These are phyloP conservation scores for Riparia riparia DNA, from an alignment of 2,113 vertebrate species.

Conservation along the genomic window DNA sequence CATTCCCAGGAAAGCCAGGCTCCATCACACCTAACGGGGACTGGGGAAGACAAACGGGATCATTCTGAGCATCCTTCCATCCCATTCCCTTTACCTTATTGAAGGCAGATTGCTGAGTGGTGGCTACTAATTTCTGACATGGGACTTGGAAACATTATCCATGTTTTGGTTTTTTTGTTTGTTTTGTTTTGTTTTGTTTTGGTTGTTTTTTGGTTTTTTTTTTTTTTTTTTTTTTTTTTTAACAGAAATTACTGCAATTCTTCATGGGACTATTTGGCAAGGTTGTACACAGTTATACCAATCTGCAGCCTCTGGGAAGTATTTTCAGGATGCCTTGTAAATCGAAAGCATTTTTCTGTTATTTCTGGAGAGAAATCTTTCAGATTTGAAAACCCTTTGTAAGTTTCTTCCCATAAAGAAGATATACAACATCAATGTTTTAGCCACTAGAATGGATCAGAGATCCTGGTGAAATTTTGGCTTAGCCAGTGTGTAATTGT, in stretches of 20 bases:
- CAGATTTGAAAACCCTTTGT: background rate
- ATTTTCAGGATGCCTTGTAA: background rate
- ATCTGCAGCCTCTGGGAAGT: background rate
- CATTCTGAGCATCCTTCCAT: background rate
- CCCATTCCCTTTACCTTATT: background rate
- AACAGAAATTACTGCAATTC: background rate
- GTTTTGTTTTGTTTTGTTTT: too few species aligned
- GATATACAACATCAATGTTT: background rate
- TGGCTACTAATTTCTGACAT: background rate
- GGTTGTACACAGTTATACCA: background rate
- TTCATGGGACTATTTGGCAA: background rate
- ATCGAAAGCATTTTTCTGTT: background rate
- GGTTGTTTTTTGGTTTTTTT: too few species aligned
- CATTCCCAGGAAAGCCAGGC: background rate
- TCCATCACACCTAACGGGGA: background rate
- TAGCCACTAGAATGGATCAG: background rate
- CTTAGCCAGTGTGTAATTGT: background rate
- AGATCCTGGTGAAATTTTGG: background rate
- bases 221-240: background rate
- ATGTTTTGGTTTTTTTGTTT: too few species aligned
- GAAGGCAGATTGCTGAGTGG: too few species aligned
- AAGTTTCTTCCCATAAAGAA: background rate
- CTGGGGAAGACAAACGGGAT: background rate
- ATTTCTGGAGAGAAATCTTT: background rate
- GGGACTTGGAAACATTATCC: background rate